Percentiles rank a stretch among this genome's conserved stretches.
Evolutionary conservation across 2,113 vertebrate species (phyloP).

Genomic region (Junco hyemalis): DNA sequence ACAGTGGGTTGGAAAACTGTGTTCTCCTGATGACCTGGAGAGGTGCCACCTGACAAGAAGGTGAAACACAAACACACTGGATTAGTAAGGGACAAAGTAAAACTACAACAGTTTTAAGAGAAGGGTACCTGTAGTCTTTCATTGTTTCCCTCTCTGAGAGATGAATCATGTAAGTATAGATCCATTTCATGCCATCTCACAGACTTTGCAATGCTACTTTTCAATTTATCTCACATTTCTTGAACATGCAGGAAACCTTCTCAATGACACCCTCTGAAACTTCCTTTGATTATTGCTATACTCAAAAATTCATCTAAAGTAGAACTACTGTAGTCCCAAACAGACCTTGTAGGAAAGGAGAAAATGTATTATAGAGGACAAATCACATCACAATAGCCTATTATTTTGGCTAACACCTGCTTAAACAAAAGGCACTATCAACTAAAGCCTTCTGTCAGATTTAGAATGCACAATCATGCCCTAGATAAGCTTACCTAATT

Average conservation of each 20-base stretch:
- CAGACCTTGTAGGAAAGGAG: neutral
- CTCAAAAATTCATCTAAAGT: neutral
- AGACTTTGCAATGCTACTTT: neutral
- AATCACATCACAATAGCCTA: neutral
- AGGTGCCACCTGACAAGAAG: neutral
- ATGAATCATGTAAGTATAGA: neutral
- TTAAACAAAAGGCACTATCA: neutral
- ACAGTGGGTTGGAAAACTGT: neutral
- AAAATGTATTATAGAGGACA: neutral
- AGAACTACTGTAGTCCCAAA: neutral
- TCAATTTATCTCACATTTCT: neutral
- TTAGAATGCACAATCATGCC: neutral
- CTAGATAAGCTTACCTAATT: neutral
- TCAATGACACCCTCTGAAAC: neutral
- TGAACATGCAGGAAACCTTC: neutral
- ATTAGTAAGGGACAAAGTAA: neutral
- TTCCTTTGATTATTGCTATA: neutral
- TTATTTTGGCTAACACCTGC: neutral
- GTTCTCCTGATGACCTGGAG: neutral
- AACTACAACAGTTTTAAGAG: neutral
- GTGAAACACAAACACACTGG: neutral
- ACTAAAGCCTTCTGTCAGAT: neutral
- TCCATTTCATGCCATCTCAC: neutral
- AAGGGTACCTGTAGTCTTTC: neutral
- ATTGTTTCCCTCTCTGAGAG: no score